Base-by-base conservation (phyloP, 2,113 vertebrate species). In the Otocyon megalotis region DNA sequence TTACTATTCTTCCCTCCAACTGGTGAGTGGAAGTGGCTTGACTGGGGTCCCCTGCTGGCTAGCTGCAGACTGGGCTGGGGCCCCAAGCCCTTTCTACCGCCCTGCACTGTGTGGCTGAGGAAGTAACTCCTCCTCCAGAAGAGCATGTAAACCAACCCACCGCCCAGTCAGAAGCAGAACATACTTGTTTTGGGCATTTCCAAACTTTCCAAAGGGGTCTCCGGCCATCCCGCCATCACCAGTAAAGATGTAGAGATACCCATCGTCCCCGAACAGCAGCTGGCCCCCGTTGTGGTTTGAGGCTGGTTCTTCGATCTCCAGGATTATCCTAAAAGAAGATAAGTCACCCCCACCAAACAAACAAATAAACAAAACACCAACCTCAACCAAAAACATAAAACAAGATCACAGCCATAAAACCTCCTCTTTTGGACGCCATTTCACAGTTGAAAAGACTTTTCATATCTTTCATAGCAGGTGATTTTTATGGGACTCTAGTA, bases 201-300 rank as follows among this genome's bases (percentile, higher is more conserved):
- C 99, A 93, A 99, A 99, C 97, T 99, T 98, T 15, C 99, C 99
- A 94, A 99, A 99, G 50, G 99, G 99, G 97, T 99, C 99, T 94
- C 99, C 99, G 12, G 99, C 99, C 99, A 99, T 99, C 63, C 99
- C 99, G 26, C 99, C 99, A 3, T 99, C 99, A 60, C 99, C 99
- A 30, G 99, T 99, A 97, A 99, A 99, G 98, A 99, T 99, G 97
- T 99, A 99, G 96, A 99, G 99, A 97, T 99, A 99, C 0, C 99
- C 99, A 7, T 99, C 99, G 58, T 99, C 98, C 74, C 99, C 99
- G 67, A 99, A 99, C 24, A 99, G 99, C 88, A 99, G 97, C 98
- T 99, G 99, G 43, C 99, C 99, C 90, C 99, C 99, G 0, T 99
- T 99, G 96, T 99, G 99, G 98, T 99, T 99, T 1, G 99, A 99